Base-by-base conservation (phyloP, 2,797 vertebrate species). In the Kryptopterus vitreolus region DNA sequence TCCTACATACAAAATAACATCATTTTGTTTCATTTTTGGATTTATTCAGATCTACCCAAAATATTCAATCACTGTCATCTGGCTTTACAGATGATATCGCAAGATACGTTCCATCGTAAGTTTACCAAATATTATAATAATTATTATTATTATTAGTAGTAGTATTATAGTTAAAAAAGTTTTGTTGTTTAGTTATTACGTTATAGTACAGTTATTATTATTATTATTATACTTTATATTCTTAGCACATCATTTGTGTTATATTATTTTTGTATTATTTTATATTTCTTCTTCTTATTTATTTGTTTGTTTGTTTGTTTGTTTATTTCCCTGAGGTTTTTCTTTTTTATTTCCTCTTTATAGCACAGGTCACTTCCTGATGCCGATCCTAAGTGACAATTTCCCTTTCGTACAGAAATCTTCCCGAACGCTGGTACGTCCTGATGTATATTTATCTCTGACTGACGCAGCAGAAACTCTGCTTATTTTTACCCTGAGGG, bases 371-470 rank as follows among this genome's bases (percentile, higher is more conserved):
- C 94, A 93, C 26, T 99, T 99, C 89, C 93, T 98, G 80, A 94
- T 96, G 94, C 95, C 96, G 0, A 96, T 99, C 82, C 90, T 99
- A 53, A 92, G 88, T 3, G 94, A 96, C n/a, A 94, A 94, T 77
- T 99, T 99, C 82, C 98, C 98, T n/a, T 98, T 96, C 76, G 80
- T 97, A 74, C 95, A 94, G 89, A 98, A 98, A 86, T 99, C 98
- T 3, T 91, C 96, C 87, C 95, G 95, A 89, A 96, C 94, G 0
- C 89, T 98, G 95, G 97, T 99, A 91, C 95, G 95, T 73, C 31
- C 50, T n/a, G 8, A n/a, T 43, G 0, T 43, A 3, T 38, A 7
- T 38, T 13, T 15, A n/a, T 4, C 13, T n/a, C n/a, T n/a, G n/a
- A n/a, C n/a, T n/a, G n/a, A n/a, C n/a, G n/a, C n/a, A n/a, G n/a